phyloP scores from a whole-genome alignment of 2,113 vertebrate species.

The Pycnonotus jocosus region DNA sequence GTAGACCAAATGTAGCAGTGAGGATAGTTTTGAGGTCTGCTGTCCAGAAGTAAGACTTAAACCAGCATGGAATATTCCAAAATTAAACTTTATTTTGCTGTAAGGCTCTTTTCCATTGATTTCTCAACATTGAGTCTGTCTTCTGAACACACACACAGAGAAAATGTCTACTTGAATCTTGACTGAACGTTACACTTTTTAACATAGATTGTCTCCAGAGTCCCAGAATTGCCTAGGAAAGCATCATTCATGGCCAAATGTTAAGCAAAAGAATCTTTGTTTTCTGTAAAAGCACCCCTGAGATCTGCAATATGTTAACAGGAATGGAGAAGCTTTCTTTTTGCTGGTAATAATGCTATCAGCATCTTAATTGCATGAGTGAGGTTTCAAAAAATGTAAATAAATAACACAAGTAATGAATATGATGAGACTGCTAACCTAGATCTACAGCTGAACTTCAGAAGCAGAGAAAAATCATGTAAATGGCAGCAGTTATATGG shows the following conservation, averaged over 20 bases:
- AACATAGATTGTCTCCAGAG: conserved; percentile 35
- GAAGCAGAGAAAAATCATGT: not conserved
- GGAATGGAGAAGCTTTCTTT: not conserved
- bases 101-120: not conserved
- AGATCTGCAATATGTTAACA: not conserved
- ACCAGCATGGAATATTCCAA: not conserved
- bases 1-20: not conserved
- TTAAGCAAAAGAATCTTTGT: conserved; percentile 1
- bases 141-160: not conserved
- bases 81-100: not conserved
- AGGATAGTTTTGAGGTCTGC: not conserved
- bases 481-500: not conserved
- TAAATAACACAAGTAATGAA: not conserved
- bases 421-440: not conserved
- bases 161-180: not conserved
- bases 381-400: not conserved
- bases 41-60: not conserved
- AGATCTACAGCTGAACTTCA: not conserved
- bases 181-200: conserved; percentile 9
- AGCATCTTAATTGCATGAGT: not conserved
- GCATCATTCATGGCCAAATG: not conserved
- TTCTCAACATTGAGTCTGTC: not conserved
- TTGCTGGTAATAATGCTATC: not conserved
- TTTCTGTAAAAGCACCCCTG: conserved; percentile 19
- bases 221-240: not conserved